Evolutionary conservation across 2,113 vertebrate genomes (phyloP), one percentile per base, ranked within the genome.

Genomic region (Siniperca chuatsi): DNA sequence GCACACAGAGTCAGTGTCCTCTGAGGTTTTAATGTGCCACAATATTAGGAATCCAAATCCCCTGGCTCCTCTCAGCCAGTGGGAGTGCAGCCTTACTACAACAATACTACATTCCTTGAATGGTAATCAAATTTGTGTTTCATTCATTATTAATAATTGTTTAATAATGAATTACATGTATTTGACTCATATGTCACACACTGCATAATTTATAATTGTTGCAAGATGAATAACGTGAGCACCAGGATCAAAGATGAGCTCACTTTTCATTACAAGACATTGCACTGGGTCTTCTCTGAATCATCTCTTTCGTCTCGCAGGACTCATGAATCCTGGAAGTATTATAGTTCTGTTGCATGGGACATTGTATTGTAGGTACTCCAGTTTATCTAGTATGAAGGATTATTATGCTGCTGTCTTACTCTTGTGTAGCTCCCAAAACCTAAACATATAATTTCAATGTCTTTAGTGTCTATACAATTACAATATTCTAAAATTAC

Each of bases 141-240:
- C 40, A 86, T 74, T 69, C 13, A 80, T 83, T 61, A 81, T 76
- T 74, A 23, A 83, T 75, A 60, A 15, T 8, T 29, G 11, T 21
- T 78, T 54, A 80, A 85, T 80, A 78, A 80, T 60, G 52, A 33
- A 79, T 82, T 44, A 4, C 29, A 73, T 69, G 33, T 60, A 12
- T 78, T 57, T 73, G 61, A 67, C 62, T 79, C 46, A 46, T 78
- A 54, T 87, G 69, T 70, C 73, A 46, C 23, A 3, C 16, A 1
- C 15, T 77, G 61, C 73, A 88, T 89, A 21, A 84, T 79, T 87
- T 25, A 73, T 8, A 50, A 60, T 52, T 73, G 10, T 40, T 29
- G 23, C 11, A 33, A 44, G 40, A 87, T 68, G 25, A 52, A 81
- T 66, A 62, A 54, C 25, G 10, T 23, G 23, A 58, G 33, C 25